phyloP scores from a whole-genome alignment of 2,797 vertebrate species.

The Astyanax mexicanus region DNA sequence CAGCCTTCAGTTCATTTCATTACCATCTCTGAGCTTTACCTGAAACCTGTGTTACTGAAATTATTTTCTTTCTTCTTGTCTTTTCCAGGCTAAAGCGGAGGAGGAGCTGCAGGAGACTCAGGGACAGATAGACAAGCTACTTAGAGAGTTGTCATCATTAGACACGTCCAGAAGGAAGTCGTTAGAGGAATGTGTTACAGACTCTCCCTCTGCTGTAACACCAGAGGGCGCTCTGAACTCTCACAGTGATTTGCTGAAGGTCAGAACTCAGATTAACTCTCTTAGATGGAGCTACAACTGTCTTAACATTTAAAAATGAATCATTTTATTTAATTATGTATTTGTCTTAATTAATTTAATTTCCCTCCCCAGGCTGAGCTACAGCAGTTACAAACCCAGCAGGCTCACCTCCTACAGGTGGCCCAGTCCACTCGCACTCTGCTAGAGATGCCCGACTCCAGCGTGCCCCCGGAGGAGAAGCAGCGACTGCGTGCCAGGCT shows the following conservation, averaged over 20 bases:
- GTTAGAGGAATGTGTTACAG: slow-evolving; percentile 45
- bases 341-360: neutral
- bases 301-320: no score
- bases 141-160: slow-evolving; percentile 74
- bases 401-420: slow-evolving; percentile 88
- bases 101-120: slow-evolving; percentile 91
- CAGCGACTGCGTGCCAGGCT: slow-evolving; percentile 79
- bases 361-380: slow-evolving; percentile 82
- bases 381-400: slow-evolving; percentile 91
- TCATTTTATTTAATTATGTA: neutral
- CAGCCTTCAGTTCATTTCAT: neutral
- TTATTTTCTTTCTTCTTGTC: neutral
- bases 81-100: slow-evolving; percentile 84
- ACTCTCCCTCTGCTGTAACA: slow-evolving; percentile 43
- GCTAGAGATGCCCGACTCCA: slow-evolving; percentile 85
- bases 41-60: neutral
- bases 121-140: slow-evolving; percentile 85
- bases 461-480: slow-evolving; percentile 82
- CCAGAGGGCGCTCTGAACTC: slow-evolving; percentile 78
- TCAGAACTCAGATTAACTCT: slow-evolving; percentile 61
- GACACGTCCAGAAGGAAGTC: slow-evolving; percentile 50
- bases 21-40: neutral
- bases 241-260: slow-evolving; percentile 88
- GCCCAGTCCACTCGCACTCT: slow-evolving; percentile 87
- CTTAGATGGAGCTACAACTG: neutral